Evolutionary conservation across 2,113 vertebrate species (phyloP), one percentile per base, ranked within the genome.

Genomic region (Hipposideros armiger): DNA sequence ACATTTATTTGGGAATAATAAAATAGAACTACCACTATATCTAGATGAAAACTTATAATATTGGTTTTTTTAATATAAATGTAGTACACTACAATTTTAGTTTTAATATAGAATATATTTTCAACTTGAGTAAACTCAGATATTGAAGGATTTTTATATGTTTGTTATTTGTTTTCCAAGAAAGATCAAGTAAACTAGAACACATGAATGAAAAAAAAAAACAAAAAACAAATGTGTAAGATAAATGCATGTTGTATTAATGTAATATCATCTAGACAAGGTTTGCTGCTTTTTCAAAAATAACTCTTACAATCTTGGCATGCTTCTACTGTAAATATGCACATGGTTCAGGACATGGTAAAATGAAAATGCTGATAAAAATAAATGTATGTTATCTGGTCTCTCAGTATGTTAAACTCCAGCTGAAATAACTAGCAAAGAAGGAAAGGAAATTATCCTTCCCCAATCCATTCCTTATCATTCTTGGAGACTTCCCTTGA

Each of bases 1-100:
- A 77, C 28, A 95, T 96, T 96, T 96, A 94, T 78, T 95, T 86
- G 91, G 88, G 54, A 97, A 83, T 94, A 96, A 83, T 95, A 88
- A 95, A 92, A 74, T 42, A 91, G 67, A 87, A 74, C 45, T 32
- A 66, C 62, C 5, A 36, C 24, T 84, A 5, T 67, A 91, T 90
- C 87, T 89, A 92, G 88, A 97, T 95, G 64, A 76, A 89, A 96
- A 87, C 74, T 58, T 67, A 6, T 5, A 86, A 90, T 90, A 93
- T 45, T 95, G 86, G 40, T 0, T 84, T 87, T 94, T 94, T 77
- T 84, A 19, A 91, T 69, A 85, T 92, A 60, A 95, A 92, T 66
- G 3, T 32, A 67, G 70, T 62, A 94, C 97, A 87, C 1, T 30
- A 8, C 50, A 83, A 74, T 96, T 93, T 86, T 32, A 95, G 60